Conservation (phyloP, 2,888 invertebrate species). For the Pterobdella sp. region DNA sequence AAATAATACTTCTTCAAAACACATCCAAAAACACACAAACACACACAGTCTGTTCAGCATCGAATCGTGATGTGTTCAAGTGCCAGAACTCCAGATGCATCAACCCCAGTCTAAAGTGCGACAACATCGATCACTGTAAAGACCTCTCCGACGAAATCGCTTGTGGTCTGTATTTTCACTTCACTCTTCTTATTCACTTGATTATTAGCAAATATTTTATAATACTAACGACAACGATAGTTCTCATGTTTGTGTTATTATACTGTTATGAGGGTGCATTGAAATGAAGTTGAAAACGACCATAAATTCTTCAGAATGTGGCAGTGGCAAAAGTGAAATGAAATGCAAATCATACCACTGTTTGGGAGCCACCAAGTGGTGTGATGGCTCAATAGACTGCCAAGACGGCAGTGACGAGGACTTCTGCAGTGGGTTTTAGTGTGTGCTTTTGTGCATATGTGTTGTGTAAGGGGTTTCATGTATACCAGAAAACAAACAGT, state of each 20-base stretch:
- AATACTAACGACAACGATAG: too few species aligned
- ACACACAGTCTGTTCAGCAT: background rate
- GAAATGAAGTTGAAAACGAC: conserved; percentile 9
- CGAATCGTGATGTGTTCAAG: background rate
- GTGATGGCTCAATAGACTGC: conserved; percentile 24
- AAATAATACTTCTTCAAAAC: background rate
- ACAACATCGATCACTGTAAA: background rate
- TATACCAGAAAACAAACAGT: too few species aligned
- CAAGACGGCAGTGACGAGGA: conserved; percentile 21
- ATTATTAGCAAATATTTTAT: too few species aligned
- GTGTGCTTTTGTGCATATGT: too few species aligned
- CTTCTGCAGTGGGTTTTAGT: conserved; percentile 15
- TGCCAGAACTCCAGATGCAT: conserved; percentile 13
- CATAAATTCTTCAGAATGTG: background rate
- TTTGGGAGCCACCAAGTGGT: conserved; percentile 24
- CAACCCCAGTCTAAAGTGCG: background rate
- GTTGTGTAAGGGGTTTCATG: too few species aligned
- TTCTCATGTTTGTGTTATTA: too few species aligned
- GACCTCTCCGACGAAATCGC: conserved; percentile 22
- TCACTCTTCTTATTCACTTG: too few species aligned
- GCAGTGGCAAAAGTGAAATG: background rate
- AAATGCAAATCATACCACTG: conserved; percentile 20
- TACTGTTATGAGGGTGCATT: too few species aligned
- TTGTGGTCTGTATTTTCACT: too few species aligned
- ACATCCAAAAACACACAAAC: background rate